phyloP scores from a whole-genome alignment of 2,113 vertebrate species.

The Brachyistius frenatus region DNA sequence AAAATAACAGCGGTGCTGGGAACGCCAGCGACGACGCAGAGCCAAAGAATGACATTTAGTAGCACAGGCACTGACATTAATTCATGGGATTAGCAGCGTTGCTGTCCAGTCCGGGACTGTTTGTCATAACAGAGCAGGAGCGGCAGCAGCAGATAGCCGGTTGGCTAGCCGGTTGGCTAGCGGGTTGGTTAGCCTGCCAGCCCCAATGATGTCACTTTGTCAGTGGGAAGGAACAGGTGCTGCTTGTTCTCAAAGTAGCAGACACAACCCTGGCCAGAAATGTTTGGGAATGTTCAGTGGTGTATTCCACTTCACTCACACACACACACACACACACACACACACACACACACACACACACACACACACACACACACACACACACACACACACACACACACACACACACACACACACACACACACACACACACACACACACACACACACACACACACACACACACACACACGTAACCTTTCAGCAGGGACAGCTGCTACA shows the following conservation, averaged over 20 bases:
- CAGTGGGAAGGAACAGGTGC: slow-evolving; percentile 71
- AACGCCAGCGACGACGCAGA: slow-evolving; percentile 1
- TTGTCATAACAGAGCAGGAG: slow-evolving; percentile 43
- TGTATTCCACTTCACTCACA: slow-evolving; percentile 23
- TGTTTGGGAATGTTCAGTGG: slow-evolving; percentile 31
- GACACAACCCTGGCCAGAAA: slow-evolving; percentile 41
- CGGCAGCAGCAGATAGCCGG: slow-evolving; percentile 22
- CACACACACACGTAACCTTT: background rate
- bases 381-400: background rate
- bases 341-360: background rate
- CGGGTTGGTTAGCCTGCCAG: slow-evolving; percentile 18
- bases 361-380: too few relatives aligned
- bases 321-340: too few relatives aligned
- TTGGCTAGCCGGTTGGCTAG: slow-evolving; percentile 31
- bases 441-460: background rate
- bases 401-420: slow-evolving; percentile 15
- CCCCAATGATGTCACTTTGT: slow-evolving; percentile 58
- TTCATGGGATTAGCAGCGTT: slow-evolving; percentile 6
- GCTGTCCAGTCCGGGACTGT: slow-evolving; percentile 22
- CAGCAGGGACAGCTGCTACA: slow-evolving; percentile 41
- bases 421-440: slow-evolving; percentile 16
- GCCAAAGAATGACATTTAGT: slow-evolving; percentile 51
- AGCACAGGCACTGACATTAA: slow-evolving; percentile 19
- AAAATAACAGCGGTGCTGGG: slow-evolving; percentile 56
- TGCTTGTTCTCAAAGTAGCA: slow-evolving; percentile 51